Evolutionary conservation across 2,113 vertebrate genomes (phyloP).

Genomic region (Hylia prasina): DNA sequence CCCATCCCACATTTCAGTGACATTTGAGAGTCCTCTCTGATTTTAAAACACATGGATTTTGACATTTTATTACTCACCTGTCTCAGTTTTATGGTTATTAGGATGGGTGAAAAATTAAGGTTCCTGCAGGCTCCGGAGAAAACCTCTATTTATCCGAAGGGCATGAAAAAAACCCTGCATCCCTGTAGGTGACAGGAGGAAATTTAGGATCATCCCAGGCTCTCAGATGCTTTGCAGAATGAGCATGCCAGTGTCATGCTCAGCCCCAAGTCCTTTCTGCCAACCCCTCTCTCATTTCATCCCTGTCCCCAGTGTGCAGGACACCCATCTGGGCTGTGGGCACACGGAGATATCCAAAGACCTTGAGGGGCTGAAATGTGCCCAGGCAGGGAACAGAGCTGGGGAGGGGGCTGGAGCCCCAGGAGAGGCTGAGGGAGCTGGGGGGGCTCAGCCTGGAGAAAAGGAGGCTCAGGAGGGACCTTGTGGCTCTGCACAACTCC

Average conservation of each 20-base stretch:
- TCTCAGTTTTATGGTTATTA: conserved; percentile 44
- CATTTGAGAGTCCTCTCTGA: conserved; percentile 25
- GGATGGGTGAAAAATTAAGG: conserved; percentile 43
- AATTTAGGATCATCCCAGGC: background rate
- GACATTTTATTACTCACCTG: conserved; percentile 41
- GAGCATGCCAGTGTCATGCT: background rate
- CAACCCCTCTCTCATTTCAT: background rate
- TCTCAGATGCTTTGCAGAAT: background rate
- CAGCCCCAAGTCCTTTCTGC: background rate
- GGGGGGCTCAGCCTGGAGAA: background rate
- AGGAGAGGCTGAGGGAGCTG: background rate
- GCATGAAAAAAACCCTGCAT: background rate
- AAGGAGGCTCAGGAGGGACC: background rate
- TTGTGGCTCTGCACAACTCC: background rate
- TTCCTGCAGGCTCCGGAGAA: background rate
- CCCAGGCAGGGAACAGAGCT: accelerated
- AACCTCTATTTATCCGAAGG: conserved; percentile 38
- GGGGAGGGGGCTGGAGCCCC: background rate
- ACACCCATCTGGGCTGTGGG: background rate
- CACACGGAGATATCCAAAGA: background rate
- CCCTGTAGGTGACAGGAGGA: background rate
- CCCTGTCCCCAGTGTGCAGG: background rate
- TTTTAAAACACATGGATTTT: conserved; percentile 43
- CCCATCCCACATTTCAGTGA: background rate
- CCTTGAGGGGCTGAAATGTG: accelerated